Base-by-base conservation (phyloP, 2,888 invertebrate species). In the Sarcophaga carnaria region DNA sequence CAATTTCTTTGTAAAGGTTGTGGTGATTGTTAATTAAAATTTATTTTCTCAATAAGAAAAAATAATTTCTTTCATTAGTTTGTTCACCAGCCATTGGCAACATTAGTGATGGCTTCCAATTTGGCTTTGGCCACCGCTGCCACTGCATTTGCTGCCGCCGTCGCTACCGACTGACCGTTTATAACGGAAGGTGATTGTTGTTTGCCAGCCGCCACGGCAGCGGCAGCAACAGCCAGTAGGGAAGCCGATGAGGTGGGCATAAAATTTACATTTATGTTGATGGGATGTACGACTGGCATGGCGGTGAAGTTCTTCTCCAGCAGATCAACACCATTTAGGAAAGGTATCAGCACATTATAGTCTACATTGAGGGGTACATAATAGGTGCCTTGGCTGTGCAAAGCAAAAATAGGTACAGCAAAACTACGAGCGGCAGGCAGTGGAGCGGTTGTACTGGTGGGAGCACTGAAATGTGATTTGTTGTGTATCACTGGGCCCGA, bases 221-320 rank as follows among this genome's bases (percentile, higher is more conserved):
- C 90, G 22, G 91, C 90, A 4, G 92, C 91, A 12, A 91, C 91
- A 22, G 91, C 70, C 64, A 92, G 85, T 0, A 91, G 89, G 0
- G 91, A 89, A n/a, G 92, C 89, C 22, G 92, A 86, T 1, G 90
- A 88, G 82, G 90, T 89, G 78, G 92, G 90, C 90, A 92, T 91
- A 76, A 97, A 97, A 94, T 97, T 97, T n/a, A 98, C 98, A 92
- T 97, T 97, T 85, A 98, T 98, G 83, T 97, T 97, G 89, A 98
- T 97, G 4, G 98, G 97, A 94, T 98, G 98, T 54, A 98, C 95
- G 59, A 95, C 94, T 27, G 94, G 94, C 89, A 94, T 94, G 37
- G 94, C 94, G 37, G 94, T 94, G 87, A 94, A 94, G 87, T 91
- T 93, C 88, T 94, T 93, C 89, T 95, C 95, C 82, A 95, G 92